These are phyloP conservation scores for Dolichallabes microphthalmus DNA, from an alignment of 2,113 vertebrate species.

Conservation along the genomic window DNA sequence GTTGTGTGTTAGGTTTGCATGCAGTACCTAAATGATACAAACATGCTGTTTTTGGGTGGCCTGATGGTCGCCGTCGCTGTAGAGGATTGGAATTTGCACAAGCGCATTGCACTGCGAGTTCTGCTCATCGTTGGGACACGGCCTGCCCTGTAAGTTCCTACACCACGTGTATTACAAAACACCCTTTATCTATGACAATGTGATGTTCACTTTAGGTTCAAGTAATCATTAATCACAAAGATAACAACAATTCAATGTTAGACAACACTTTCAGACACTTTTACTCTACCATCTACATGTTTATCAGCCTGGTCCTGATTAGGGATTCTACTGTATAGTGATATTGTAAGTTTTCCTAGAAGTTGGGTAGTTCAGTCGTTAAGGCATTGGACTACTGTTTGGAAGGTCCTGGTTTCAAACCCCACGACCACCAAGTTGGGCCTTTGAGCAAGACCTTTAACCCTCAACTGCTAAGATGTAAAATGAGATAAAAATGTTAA, in stretches of 20 bases:
- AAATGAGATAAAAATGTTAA: too few species aligned
- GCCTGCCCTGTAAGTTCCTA: conserved; percentile 81
- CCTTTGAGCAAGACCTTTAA: too few species aligned
- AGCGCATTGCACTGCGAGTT: conserved; percentile 85
- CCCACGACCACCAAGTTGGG: too few species aligned
- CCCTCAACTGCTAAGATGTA: too few species aligned
- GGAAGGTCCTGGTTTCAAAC: too few species aligned
- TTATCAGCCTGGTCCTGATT: not conserved
- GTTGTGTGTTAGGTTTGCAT: conserved; percentile 81
- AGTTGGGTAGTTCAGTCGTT: not conserved
- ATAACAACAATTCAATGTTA: not conserved
- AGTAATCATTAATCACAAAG: not conserved
- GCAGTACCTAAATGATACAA: conserved; percentile 96
- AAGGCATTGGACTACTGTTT: too few species aligned
- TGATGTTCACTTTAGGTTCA: too few species aligned
- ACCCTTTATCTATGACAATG: not conserved
- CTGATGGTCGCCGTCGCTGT: conserved; percentile 89
- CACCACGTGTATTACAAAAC: not conserved
- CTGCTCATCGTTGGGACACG: conserved; percentile 85
- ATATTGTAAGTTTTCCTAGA: not conserved
- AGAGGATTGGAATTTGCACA: conserved; percentile 93
- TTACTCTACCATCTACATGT: not conserved
- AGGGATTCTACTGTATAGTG: not conserved
- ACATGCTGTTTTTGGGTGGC: conserved; percentile 93
- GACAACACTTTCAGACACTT: not conserved